phyloP scores from a whole-genome alignment of 2,888 invertebrate species.

The Venusia cambrica region DNA sequence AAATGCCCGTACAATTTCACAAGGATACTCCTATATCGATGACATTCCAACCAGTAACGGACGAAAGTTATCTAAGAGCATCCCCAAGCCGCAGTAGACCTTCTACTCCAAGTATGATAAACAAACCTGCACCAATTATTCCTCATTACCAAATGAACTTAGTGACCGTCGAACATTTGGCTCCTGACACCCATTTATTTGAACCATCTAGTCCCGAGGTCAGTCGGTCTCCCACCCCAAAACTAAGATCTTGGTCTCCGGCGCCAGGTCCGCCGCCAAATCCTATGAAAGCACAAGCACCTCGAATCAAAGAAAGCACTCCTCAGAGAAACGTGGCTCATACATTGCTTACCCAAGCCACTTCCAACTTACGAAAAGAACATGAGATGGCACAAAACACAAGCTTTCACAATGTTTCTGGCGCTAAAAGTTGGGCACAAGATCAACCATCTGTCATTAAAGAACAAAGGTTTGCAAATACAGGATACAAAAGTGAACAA shows the following conservation, averaged over 20 bases:
- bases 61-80: slow-evolving; percentile 74
- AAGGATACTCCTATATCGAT: slow-evolving; percentile 78
- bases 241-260: slow-evolving; percentile 83
- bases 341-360: slow-evolving; percentile 56
- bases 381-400: slow-evolving; percentile 67
- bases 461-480: slow-evolving; percentile 71
- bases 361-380: slow-evolving; percentile 61
- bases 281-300: slow-evolving; percentile 84
- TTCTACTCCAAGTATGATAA: slow-evolving; percentile 86
- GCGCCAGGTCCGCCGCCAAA: slow-evolving; percentile 87
- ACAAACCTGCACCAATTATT: slow-evolving; percentile 87
- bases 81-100: slow-evolving; percentile 81
- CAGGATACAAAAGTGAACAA: slow-evolving; percentile 71
- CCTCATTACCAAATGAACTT: slow-evolving; percentile 90
- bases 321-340: slow-evolving; percentile 60
- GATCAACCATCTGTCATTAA: slow-evolving; percentile 70
- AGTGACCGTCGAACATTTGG: slow-evolving; percentile 83
- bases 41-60: slow-evolving; percentile 84
- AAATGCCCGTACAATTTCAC: slow-evolving; percentile 59
- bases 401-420: slow-evolving; percentile 51
- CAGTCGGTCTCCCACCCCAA: slow-evolving; percentile 85
- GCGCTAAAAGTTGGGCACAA: slow-evolving; percentile 51
- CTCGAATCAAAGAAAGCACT: slow-evolving; percentile 79
- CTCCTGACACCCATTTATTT: slow-evolving; percentile 81
- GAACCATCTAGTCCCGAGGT: slow-evolving; percentile 81